These are phyloP conservation scores for Rattus norvegicus DNA, from an alignment of 2,113 vertebrate genomes.

Conservation along the genomic window GRCr8 NC_086020.1:163425501-163426000, in stretches of 20 bases:
- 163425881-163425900: background rate
- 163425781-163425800: background rate
- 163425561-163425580: background rate
- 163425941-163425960: background rate
- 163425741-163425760: background rate
- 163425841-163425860: background rate
- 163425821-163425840: background rate
- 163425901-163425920: background rate
- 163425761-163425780: background rate
- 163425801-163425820: background rate
- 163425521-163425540: background rate
- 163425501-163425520: background rate
- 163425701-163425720: background rate
- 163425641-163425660: background rate
- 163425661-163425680: background rate
- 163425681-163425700: background rate
- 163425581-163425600: background rate
- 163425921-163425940: conserved; percentile 8
- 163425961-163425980: conserved; percentile 19
- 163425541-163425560: background rate
- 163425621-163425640: background rate
- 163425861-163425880: conserved; percentile 36
- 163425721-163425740: background rate
- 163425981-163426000: background rate
- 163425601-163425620: background rate